Conservation (phyloP, 2,797 vertebrate species). For the Cetoscarus ocellatus region DNA sequence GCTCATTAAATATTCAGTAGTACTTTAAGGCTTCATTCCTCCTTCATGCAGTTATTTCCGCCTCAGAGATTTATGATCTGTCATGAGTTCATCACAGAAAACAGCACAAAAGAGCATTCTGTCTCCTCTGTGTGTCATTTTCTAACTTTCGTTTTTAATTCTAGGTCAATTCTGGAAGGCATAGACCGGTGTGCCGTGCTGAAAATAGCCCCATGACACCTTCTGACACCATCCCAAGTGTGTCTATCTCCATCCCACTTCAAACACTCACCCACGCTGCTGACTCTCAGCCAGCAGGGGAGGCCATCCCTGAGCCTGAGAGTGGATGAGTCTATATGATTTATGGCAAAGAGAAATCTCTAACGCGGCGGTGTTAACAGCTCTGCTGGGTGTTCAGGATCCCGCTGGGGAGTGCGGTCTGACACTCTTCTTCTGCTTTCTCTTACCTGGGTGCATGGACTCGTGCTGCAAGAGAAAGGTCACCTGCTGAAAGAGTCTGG, state of each 20-base stretch:
- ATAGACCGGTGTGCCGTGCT: slow-evolving; percentile 46
- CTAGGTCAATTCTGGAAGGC: slow-evolving; percentile 67
- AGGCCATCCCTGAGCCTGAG: slow-evolving; percentile 64
- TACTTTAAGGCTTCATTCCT: slow-evolving; percentile 41
- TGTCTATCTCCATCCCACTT: slow-evolving; percentile 78
- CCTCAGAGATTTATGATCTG: slow-evolving; percentile 33
- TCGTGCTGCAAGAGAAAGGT: slow-evolving; percentile 36
- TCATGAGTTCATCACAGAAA: slow-evolving; percentile 17
- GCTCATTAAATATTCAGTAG: slow-evolving; percentile 76
- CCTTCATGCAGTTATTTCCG: slow-evolving; percentile 35
- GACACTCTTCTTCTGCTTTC: slow-evolving; percentile 48
- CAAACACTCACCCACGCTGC: slow-evolving; percentile 68
- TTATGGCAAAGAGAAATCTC: slow-evolving; percentile 38
- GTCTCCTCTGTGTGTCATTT: slow-evolving; percentile 16
- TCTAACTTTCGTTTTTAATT: slow-evolving; percentile 13
- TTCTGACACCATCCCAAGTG: slow-evolving; percentile 68
- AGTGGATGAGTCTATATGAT: slow-evolving; percentile 68
- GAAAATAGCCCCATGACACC: slow-evolving; percentile 62
- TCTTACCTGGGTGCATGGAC: slow-evolving; percentile 43
- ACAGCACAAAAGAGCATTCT: slow-evolving; percentile 1
- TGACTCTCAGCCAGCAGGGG: slow-evolving; percentile 60
- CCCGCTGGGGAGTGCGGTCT: slow-evolving; percentile 40
- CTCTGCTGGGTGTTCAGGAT: slow-evolving; percentile 49
- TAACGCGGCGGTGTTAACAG: slow-evolving; percentile 30
- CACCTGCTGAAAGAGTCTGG: slow-evolving; percentile 33